Evolutionary conservation across 2,888 invertebrate genomes (phyloP).

Genomic region (Eupsilia transversa): DNA sequence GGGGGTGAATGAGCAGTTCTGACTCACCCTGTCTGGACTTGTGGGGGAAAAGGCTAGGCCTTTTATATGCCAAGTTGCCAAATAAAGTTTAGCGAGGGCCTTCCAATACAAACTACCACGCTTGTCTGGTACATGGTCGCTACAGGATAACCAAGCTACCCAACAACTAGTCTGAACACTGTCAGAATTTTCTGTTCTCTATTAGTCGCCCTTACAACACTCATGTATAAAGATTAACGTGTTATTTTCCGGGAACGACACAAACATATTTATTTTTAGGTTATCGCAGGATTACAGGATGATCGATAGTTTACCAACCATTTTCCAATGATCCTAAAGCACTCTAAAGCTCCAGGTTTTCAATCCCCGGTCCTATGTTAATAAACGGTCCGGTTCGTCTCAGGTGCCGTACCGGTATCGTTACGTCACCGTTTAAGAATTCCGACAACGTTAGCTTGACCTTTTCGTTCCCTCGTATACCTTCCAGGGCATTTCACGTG

Average conservation of each 20-base stretch:
- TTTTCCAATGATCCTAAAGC: background rate
- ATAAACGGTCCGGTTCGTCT: background rate
- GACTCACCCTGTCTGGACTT: constrained; percentile 14
- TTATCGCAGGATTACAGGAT: background rate
- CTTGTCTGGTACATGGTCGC: background rate
- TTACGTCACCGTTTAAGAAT: constrained; percentile 48
- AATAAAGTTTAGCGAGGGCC: background rate
- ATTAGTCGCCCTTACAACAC: background rate
- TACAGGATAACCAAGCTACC: background rate
- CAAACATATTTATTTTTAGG: background rate
- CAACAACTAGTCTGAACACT: background rate
- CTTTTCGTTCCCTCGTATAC: constrained; percentile 40
- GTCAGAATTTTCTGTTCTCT: background rate
- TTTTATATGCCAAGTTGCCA: background rate
- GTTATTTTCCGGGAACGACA: background rate
- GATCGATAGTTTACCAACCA: background rate
- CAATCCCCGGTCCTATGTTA: constrained; percentile 7
- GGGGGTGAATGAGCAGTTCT: background rate
- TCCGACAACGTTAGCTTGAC: constrained; percentile 43
- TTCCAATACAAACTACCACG: background rate
- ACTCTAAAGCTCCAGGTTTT: background rate
- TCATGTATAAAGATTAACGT: background rate
- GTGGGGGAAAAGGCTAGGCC: background rate
- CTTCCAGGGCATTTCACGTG: constrained; percentile 11
- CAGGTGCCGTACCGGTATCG: constrained; percentile 28